Evolutionary conservation across 2,113 vertebrate species (phyloP), one percentile per base, ranked within the genome.

Genomic region (Camelus dromedarius): DNA sequence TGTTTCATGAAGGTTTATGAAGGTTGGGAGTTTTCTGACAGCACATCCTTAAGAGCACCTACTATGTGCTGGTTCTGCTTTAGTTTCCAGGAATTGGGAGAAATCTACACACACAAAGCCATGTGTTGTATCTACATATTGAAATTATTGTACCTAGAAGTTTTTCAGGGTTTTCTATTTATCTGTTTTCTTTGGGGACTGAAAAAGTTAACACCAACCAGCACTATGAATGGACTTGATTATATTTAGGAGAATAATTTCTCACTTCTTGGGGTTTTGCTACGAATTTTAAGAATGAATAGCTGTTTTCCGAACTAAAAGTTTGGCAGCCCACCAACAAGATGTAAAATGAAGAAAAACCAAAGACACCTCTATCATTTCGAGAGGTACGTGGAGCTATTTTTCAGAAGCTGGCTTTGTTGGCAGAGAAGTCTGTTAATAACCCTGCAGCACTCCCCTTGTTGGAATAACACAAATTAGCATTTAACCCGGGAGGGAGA

Each of bases 401-500:
- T 93, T 93, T 89, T 70, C 76, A 97, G 62, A 94, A 94, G 67
- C 28, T 8, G 42, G 52, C 95, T 96, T 97, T 93, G 69, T 10
- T 79, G 97, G 86, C 66, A 95, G 52, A 97, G 32, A 18, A 94
- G 96, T 97, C 97, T 38, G 28, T 97, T 97, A 98, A 96, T 93
- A 97, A 84, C 96, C 64, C 92, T 89, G 56, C 15, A 91, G 92
- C 67, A 95, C 86, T 89, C n/a, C 67, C 50, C 95, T 84, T 91
- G 88, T 96, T 96, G 96, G 97, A 99, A 98, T 98, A 98, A 98
- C 91, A 93, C 70, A 93, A 94, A 98, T 97, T 98, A 98, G 67
- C 98, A 98, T 98, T 98, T 98, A 98, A 98, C 98, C 95, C 95
- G 58, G 95, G 97, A 98, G 89, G 96, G 96, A 97, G 95, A 97